Evolutionary conservation across 2,888 invertebrate species (phyloP), one percentile per base, ranked within the genome.

Genomic region (Aethes cnicana): DNA sequence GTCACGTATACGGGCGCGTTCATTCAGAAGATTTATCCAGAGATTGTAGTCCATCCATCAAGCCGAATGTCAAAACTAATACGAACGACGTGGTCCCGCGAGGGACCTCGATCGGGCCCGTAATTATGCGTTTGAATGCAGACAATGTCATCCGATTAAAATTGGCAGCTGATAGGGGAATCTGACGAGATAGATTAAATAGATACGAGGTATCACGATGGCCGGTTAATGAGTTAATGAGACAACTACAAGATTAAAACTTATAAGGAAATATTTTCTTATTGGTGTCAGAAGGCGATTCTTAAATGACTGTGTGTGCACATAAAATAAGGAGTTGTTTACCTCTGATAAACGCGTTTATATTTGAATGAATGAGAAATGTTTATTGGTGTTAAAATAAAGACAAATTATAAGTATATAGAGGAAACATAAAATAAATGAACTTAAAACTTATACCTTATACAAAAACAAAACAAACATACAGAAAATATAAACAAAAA

Each of bases 51-150:
- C 77, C 81, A 89, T 89, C 89, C 81, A 88, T 89, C 89, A 89
- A 81, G 87, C 81, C 80, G 77, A 83, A 84, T 83, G 89, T 89
- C 89, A 89, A 88, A 89, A 86, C 87, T 86, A 89, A 89, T 89
- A 88, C 83, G 78, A 79, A 76, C n/a, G n/a, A n/a, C 71, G 64
- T 60, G 64, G 82, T 86, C 88, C 86, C 88, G 84, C 82, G 89
- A 86, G 88, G 87, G 72, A 75, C 72, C 77, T 69, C 72, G 77
- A 76, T 81, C 73, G 81, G 52, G 53, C 59, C 59, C 58, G 69
- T 85, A 86, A 89, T 88, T 86, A 85, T 84, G 81, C 81, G 79
- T 84, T 83, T 77, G 72, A 75, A 79, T 86, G 81, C 83, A 86
- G 73, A 72, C 64, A 70, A 64, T 74, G 77, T 84, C 86, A 81